These are phyloP conservation scores for Ceratoteleas bidentatus DNA, from an alignment of 1,140 invertebrate species.

Conservation along the genomic window DNA sequence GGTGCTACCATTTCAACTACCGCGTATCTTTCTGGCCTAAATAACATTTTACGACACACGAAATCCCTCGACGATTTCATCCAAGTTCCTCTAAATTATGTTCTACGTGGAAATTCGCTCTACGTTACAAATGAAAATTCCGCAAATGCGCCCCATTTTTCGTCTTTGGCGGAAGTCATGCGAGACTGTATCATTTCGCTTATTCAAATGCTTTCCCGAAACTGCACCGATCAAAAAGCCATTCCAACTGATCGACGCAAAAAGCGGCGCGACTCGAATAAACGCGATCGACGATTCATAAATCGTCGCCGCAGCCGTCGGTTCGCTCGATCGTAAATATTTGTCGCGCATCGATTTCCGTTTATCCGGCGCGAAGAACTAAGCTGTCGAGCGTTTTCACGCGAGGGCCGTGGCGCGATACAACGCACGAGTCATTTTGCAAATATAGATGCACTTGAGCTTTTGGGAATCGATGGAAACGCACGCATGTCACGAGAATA, in stretches of 20 bases:
- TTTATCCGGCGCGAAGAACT: constrained; percentile 18
- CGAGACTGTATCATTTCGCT: background rate
- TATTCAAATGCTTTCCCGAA: background rate
- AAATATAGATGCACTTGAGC: constrained; percentile 30
- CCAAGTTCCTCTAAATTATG: no score
- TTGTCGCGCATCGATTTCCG: constrained; percentile 30
- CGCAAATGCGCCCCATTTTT: no score
- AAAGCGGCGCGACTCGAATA: constrained; percentile 11
- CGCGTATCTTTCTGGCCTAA: no score
- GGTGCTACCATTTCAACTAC: no score
- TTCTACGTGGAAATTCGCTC: no score
- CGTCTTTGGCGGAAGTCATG: no score
- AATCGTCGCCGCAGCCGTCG: constrained; percentile 9
- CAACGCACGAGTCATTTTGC: constrained; percentile 8
- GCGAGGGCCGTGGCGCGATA: constrained; percentile 11
- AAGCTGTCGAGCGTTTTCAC: constrained; percentile 27
- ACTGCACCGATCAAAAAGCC: background rate
- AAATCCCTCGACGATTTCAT: no score
- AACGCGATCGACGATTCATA: constrained; percentile 22
- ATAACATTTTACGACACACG: no score
- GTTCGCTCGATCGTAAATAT: constrained; percentile 19
- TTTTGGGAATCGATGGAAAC: constrained; percentile 40
- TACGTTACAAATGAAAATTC: no score
- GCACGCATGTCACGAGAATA: background rate
- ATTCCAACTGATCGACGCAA: background rate